Evolutionary conservation across 2,113 vertebrate species (phyloP), one percentile per base, ranked within the genome.

Genomic region (Sylvietta virens): DNA sequence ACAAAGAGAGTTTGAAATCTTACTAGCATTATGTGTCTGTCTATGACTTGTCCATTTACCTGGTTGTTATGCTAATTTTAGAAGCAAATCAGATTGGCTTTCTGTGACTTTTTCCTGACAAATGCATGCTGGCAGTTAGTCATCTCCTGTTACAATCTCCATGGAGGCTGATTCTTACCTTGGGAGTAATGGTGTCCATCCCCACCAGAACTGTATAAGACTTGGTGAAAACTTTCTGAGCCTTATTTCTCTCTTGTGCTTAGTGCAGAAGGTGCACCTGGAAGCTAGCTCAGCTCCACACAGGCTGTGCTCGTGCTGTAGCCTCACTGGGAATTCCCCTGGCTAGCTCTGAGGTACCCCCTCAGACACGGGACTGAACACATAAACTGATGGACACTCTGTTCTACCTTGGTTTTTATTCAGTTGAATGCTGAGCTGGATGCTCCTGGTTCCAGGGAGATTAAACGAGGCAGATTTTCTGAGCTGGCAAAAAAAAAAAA

Each of bases 81-180:
- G 33, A 78, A 86, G 30, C 31, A 89, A 70, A 66, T 72, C 26
- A 70, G n/a, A 23, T 81, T 67, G 78, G 2, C 81, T 92, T 73
- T 70, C 48, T 70, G 23, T 86, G 86, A 73, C 60, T 45, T 88
- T 71, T 86, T 44, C 31, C 12, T 95, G 83, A 94, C 67, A 92
- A 92, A 95, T 81, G 10, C 3, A 3, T 24, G 42, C 27, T 92
- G 86, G 35, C 89, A 95, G 67, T 20, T 88, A 92, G 82, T 92
- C 80, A 77, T 62, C n/a, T 83, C 20, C 35, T 91, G 80, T 92
- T 91, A 88, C 5, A 6, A 83, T 94, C 80, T 90, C 28, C 54
- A 54, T 33, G 15, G 16, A 69, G 50, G 66, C 1, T 48, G 31
- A 76, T 45, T 45, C 57, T 86, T 86, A 47, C 71, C 70, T 60